Base-by-base conservation (phyloP, 2,797 vertebrate species). In the Huso huso region DNA sequence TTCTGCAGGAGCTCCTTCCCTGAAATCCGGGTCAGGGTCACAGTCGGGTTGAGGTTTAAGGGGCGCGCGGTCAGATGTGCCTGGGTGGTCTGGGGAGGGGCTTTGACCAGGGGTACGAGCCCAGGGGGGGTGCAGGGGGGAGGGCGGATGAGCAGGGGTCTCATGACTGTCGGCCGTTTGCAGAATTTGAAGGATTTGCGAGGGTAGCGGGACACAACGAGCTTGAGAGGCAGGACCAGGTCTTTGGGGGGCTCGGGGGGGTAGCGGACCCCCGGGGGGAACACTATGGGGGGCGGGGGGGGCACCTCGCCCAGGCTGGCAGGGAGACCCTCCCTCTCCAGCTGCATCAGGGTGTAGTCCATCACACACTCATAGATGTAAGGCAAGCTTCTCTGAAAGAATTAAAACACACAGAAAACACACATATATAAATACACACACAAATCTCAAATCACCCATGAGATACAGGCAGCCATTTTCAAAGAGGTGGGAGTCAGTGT, bases 201-300 rank as follows among this genome's bases (percentile, higher is more conserved):
- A 3, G 23, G 23, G 23, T 37, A 37, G 2, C 23, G 23, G 23
- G n/a, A 6, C n/a, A 55, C 52, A 55, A 7, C 6, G 9, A n/a
- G 88, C 74, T 89, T 83, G 51, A 90, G 83, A 50, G 77, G 82
- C 1, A 91, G 79, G 37, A 63, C 77, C 68, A 18, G 15, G 15
- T 18, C 15, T 18, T 18, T 18, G 15, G 15, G 15, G 15, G 15
- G 15, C 15, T 18, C 15, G 15, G 15, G 15, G 15, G 15, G 15
- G 15, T 18, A 18, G 15, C 15, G 15, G 1, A 69, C 81, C 8
- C 82, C 81, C 0, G 78, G 64, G 6, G 83, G 73, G 23, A 85
- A 79, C 66, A 71, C 76, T 70, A 18, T 18, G 15, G 15, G 15
- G 49, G 3, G 5, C 1, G 15, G 15, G 15, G 49, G 3, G 5